Conservation (phyloP, 2,113 vertebrate species). For the Dascyllus trimaculatus region DNA sequence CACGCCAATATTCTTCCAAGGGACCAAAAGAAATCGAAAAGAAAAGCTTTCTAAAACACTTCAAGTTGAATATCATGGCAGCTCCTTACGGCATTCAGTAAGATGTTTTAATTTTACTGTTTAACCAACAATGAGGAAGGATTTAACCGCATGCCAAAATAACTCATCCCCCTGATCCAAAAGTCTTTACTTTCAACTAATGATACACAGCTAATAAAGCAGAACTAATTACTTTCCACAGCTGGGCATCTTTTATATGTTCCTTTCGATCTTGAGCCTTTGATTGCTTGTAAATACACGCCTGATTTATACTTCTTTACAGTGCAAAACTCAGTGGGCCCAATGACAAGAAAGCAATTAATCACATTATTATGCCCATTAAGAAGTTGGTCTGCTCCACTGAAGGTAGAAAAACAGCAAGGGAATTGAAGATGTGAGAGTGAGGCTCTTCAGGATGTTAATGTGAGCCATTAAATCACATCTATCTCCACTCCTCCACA, state of each 20-base stretch:
- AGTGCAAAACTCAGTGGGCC: slow-evolving; percentile 63
- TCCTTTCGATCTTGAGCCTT: slow-evolving; percentile 66
- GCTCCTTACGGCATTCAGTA: not conserved
- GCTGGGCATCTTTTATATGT: slow-evolving; percentile 76
- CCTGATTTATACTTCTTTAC: slow-evolving; percentile 81
- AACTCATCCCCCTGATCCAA: slow-evolving; percentile 37
- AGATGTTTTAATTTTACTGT: slow-evolving; percentile 2
- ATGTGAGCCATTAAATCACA: slow-evolving; percentile 50
- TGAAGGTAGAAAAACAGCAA: slow-evolving; percentile 41
- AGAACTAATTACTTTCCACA: slow-evolving; percentile 80
- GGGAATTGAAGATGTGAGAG: slow-evolving; percentile 41
- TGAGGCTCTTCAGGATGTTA: slow-evolving; percentile 45
- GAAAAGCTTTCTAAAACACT: not conserved
- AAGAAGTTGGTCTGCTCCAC: slow-evolving; percentile 66
- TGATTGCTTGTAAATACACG: slow-evolving; percentile 80
- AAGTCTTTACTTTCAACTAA: slow-evolving; percentile 54
- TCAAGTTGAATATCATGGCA: not conserved
- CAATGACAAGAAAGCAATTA: slow-evolving; percentile 81
- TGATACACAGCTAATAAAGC: slow-evolving; percentile 67
- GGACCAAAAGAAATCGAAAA: too few relatives aligned
- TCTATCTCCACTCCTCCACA: slow-evolving; percentile 34
- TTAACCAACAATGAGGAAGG: not conserved
- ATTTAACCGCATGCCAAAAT: slow-evolving; percentile 11
- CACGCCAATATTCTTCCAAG: too few relatives aligned
- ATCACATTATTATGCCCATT: slow-evolving; percentile 80